Evolutionary conservation across 1,140 invertebrate species (phyloP).

Genomic region (Cepaea nemoralis): DNA sequence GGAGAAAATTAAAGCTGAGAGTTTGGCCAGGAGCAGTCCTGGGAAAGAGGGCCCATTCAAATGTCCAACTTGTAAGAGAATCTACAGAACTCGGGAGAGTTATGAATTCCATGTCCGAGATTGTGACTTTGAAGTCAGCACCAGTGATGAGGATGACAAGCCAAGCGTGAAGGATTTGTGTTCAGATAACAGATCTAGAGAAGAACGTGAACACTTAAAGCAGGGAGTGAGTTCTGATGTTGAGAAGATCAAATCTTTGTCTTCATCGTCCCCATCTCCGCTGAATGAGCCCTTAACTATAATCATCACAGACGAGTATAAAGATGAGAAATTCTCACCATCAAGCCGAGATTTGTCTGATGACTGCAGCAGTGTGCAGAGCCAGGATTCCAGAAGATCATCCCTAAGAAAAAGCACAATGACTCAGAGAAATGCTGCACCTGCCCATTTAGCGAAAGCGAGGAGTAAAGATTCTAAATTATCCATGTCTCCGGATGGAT

Average conservation of each 20-base stretch:
- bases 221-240: constrained; percentile 7
- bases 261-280: constrained; percentile 2
- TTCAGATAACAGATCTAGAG: constrained; percentile 10
- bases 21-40: constrained; percentile 63
- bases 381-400: constrained; percentile 31
- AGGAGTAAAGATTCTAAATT: constrained; percentile 21
- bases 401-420: constrained; percentile 43
- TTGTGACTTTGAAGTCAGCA: constrained; percentile 77
- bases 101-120: constrained; percentile 85
- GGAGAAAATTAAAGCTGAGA: constrained; percentile 67
- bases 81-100: constrained; percentile 88
- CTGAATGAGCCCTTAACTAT: constrained; percentile 36
- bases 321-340: constrained; percentile 24
- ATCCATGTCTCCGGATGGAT: constrained; percentile 7
- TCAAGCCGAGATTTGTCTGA: constrained; percentile 23
- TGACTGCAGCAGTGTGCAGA: constrained; percentile 30
- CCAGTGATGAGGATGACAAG: constrained; percentile 68
- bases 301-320: constrained; percentile 40
- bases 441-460: constrained; percentile 37
- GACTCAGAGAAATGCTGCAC: constrained; percentile 43
- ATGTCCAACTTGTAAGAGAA: constrained; percentile 88
- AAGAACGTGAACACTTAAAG: constrained; percentile 2
- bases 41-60: constrained; percentile 79
- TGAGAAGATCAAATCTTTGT: constrained; percentile 11
- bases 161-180: constrained; percentile 35